Base-by-base conservation (phyloP, 2,797 vertebrate genomes). In the Chrysocyon brachyurus region DNA sequence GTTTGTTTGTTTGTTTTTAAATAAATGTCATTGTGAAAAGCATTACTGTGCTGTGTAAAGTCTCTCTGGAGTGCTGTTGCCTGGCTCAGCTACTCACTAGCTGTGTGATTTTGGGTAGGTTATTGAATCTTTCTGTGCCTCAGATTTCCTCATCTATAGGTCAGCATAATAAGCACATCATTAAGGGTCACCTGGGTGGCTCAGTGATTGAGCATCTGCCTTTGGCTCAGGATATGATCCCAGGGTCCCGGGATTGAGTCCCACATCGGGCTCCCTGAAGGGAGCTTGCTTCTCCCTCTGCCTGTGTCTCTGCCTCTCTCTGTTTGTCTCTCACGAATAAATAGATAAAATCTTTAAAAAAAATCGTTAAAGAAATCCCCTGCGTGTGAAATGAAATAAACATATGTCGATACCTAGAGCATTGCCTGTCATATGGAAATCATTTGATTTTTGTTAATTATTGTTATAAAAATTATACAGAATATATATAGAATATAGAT, bases 381-480 rank as follows among this genome's bases (percentile, higher is more conserved):
- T 54, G 33, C 52, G 26, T 12, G 40, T 68, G 57, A 79, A 61
- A 66, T 61, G 40, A 95, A 28, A 52, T 87, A 92, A 78, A 92
- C 49, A 66, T 57, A 73, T 22, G 16, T 52, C 87, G 91, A 40
- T 49, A 72, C 56, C 36, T 68, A 68, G 12, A 56, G 46, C n/a
- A 68, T 52, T 75, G n/a, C 16, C 52, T 49, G 52, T 21, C 68
- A 79, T 63, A 52, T 22, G 86, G 70, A 28, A 73, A 79, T 14
- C 54, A 17, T 84, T 91, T n/a, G 52, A 59, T 46, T 72, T 72
- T 57, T 57, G 66, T 68, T 87, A 57, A 87, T 94, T 73, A 86
- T 73, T 89, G 79, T 92, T 61, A 83, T 31, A 31, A 49, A 86
- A 85, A n/a, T 73, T 90, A 75, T 46, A 73, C 66, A 52, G 78